Evolutionary conservation across 2,888 invertebrate species (phyloP), one percentile per base, ranked within the genome.

Genomic region (Dynastes hyllus): DNA sequence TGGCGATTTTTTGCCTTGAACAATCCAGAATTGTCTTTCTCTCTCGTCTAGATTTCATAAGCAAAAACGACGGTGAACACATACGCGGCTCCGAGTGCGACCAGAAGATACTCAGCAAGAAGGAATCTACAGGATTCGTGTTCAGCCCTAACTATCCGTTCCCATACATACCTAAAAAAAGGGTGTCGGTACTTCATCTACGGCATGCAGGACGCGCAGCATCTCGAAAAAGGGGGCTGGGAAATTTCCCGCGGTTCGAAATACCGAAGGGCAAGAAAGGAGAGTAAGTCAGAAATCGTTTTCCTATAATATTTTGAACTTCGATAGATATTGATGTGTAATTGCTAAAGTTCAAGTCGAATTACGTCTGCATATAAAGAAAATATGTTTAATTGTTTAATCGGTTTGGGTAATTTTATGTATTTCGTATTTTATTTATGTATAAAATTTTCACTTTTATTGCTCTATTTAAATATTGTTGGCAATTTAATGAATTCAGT

Each of bases 31-130:
- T 37, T 22, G 3, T 32, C 29, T 53, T 73, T 40, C 61, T 3
- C 4, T 51, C 13, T n/a, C 70, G n/a, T 90, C 67, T 91, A 96
- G 96, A 95, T 93, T 96, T 96, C 92, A 96, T 96, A 92, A 95
- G 94, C 90, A 95, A 95, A 92, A 95, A 96, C 90, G 96, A 96
- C 88, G 97, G 97, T 84, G 95, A 96, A 91, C 98, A 98, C 91
- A 97, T 98, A 88, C 93, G 96, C 88, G 98, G 98, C 88, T 97
- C 97, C 84, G 99, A 99, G 91, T 99, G 99, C 92, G 99, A 99
- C 92, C 98, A 98, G 90, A 96, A 97, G 90, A 97, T 98, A 87
- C 92, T 97, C 85, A 98, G 97, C 90, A 95, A 94, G 90, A 96
- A 96, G 90, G 96, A 97, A 90, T 97, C 97, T 80, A 94, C 93